These are phyloP conservation scores for Aleiodes sp. DNA, from an alignment of 1,140 invertebrate genomes.

Conservation along the genomic window DNA sequence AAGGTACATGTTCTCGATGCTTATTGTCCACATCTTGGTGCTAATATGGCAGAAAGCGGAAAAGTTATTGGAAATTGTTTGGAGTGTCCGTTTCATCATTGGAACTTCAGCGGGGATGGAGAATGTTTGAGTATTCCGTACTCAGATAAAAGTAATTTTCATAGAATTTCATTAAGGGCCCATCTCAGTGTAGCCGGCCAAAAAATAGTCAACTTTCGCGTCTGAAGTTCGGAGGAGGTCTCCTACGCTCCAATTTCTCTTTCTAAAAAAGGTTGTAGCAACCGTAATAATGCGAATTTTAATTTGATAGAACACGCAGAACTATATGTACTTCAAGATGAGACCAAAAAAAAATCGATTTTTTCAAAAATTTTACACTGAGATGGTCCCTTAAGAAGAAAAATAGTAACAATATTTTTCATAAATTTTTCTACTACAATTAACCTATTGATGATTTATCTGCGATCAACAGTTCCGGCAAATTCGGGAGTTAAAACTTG, in stretches of 20 bases:
- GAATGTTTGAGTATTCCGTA: conserved; percentile 78
- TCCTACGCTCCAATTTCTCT: no score
- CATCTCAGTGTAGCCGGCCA: neutral
- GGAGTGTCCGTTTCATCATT: conserved; percentile 90
- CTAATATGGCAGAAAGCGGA: conserved; percentile 83
- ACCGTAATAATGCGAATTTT: no score
- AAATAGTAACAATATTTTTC: neutral
- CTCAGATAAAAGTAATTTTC: conserved; percentile 60
- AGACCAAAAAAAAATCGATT: no score
- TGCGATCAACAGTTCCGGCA: conserved; percentile 66
- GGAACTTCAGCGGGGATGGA: conserved; percentile 82
- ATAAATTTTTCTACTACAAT: neutral
- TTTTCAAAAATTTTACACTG: no score
- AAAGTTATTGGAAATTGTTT: conserved; percentile 79
- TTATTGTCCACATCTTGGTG: conserved; percentile 90
- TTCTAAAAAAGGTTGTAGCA: no score
- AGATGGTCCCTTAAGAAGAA: no score
- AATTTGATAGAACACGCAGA: no score
- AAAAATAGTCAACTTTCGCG: neutral
- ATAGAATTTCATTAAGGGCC: neutral
- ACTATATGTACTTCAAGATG: no score
- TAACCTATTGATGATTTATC: neutral
- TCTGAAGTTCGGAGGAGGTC: no score
- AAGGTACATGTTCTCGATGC: conserved; percentile 79
- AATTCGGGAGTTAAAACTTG: conserved; percentile 74